A percentile compares a stretch with the other conserved stretches of the same genome.
These are phyloP conservation scores for Himalopsyche phryganea DNA, from an alignment of 1,140 invertebrate species.

Conservation along the genomic window DNA sequence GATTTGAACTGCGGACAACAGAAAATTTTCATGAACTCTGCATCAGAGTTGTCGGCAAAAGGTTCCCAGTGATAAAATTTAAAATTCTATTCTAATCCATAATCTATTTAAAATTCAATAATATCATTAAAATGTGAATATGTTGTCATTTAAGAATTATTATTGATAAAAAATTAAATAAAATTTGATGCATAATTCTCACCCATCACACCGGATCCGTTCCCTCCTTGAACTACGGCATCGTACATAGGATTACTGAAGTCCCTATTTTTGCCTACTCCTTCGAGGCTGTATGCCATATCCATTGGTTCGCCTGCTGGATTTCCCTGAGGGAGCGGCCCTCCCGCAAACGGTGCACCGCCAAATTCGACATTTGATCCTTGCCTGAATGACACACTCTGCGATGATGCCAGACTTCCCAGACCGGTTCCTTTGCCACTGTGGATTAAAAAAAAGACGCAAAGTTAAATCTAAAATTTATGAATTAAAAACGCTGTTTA, in stretches of 20 bases:
- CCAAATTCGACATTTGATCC: conserved; percentile 91
- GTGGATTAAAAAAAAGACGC: conserved; percentile 35
- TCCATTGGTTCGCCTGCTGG: conserved; percentile 57
- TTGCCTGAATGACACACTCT: conserved; percentile 92
- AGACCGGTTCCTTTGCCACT: conserved; percentile 74
- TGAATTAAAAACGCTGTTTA: too few relatives aligned
- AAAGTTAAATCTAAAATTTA: too few relatives aligned
- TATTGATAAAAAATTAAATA: too few relatives aligned
- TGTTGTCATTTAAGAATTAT: too few relatives aligned
- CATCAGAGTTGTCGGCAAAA: too few relatives aligned
- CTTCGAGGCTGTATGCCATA: conserved; percentile 72
- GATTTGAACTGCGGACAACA: too few relatives aligned
- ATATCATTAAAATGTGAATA: too few relatives aligned
- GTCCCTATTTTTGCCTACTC: conserved; percentile 76
- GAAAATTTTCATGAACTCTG: too few relatives aligned
- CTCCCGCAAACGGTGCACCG: conserved; percentile 41
- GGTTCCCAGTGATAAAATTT: too few relatives aligned
- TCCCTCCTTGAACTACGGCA: conserved; percentile 55
- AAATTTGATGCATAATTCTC: too few relatives aligned
- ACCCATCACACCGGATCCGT: conserved; percentile 35
- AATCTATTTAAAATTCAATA: too few relatives aligned
- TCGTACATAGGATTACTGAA: conserved; percentile 97
- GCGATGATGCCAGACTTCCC: conserved; percentile 74
- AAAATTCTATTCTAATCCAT: too few relatives aligned
- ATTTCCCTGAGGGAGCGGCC: conserved; percentile 35